Conservation (phyloP, 1,140 invertebrate genomes). For the Solenopsis fugax region DNA sequence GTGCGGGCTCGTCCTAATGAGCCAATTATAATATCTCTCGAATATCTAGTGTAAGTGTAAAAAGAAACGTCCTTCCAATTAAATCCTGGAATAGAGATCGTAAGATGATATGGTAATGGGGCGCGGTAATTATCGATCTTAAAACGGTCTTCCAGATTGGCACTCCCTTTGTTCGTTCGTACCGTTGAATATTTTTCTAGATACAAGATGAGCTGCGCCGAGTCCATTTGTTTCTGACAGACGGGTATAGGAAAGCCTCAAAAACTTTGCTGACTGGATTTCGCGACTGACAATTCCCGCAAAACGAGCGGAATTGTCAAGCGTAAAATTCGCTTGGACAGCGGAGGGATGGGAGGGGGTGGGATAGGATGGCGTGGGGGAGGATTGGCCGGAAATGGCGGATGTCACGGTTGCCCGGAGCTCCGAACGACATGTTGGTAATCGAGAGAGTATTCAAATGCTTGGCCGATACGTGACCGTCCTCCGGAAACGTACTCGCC, state of each 20-base stretch:
- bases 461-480: conserved; percentile 72
- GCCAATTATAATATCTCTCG: conserved; percentile 3
- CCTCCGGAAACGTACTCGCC: conserved; percentile 51
- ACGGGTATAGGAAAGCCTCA: conserved; percentile 53
- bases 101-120: not conserved
- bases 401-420: conserved; percentile 67
- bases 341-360: not conserved
- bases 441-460: conserved; percentile 75
- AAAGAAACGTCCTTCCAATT: not conserved
- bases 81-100: not conserved
- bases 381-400: conserved; percentile 62
- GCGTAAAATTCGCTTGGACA: conserved; percentile 62
- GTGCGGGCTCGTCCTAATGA: not conserved
- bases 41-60: not conserved
- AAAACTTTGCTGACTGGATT: conserved; percentile 74
- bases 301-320: conserved; percentile 66
- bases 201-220: conserved; percentile 58
- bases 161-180: not conserved
- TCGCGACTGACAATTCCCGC: conserved; percentile 70
- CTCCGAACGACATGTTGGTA: conserved; percentile 72
- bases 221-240: conserved; percentile 60
- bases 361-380: not conserved
- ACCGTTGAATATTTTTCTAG: conserved; percentile 1
- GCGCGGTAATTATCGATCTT: not conserved
- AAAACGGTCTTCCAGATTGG: not conserved